Percentiles rank a stretch among this genome's conserved stretches.
phyloP scores from a whole-genome alignment of 2,888 invertebrate species.

The Pristionchus japonicus region DNA sequence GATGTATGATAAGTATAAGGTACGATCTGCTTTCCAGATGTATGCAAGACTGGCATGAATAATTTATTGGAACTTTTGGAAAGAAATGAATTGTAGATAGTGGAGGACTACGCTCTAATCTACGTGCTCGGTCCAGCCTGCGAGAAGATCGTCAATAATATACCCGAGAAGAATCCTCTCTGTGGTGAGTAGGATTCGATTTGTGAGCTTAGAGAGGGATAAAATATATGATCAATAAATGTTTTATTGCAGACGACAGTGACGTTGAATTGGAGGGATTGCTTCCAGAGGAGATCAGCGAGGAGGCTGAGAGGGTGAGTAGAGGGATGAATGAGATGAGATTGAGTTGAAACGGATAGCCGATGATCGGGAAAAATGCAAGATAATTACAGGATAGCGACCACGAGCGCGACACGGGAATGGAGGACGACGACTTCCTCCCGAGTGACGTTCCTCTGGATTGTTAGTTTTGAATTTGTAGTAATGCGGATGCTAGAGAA shows the following conservation, averaged over 20 bases:
- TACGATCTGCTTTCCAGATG: neutral
- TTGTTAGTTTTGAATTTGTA: constrained; percentile 49
- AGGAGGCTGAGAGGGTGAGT: constrained; percentile 45
- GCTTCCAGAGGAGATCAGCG: constrained; percentile 59
- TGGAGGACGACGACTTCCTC: constrained; percentile 51
- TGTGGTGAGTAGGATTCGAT: constrained; percentile 63
- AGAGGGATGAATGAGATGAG: neutral
- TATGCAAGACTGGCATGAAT: too few species aligned
- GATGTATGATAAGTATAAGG: constrained; percentile 57
- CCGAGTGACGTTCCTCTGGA: constrained; percentile 49
- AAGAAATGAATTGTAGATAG: constrained; percentile 38
- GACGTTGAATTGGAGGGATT: constrained; percentile 71
- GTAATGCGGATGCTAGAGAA: neutral
- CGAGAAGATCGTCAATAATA: constrained; percentile 64
- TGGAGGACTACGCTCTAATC: constrained; percentile 63
- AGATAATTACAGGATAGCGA: constrained; percentile 28
- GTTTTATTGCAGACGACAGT: constrained; percentile 62
- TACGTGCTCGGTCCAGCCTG: constrained; percentile 70
- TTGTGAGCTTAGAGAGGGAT: neutral
- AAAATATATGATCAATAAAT: neutral
- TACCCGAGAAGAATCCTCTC: constrained; percentile 72
- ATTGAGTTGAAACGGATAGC: neutral
- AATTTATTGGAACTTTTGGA: too few species aligned
- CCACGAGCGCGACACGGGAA: constrained; percentile 5
- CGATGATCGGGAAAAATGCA: neutral